phyloP scores from a whole-genome alignment of 2,888 invertebrate genomes.

The Temnothorax ravouxi region DNA sequence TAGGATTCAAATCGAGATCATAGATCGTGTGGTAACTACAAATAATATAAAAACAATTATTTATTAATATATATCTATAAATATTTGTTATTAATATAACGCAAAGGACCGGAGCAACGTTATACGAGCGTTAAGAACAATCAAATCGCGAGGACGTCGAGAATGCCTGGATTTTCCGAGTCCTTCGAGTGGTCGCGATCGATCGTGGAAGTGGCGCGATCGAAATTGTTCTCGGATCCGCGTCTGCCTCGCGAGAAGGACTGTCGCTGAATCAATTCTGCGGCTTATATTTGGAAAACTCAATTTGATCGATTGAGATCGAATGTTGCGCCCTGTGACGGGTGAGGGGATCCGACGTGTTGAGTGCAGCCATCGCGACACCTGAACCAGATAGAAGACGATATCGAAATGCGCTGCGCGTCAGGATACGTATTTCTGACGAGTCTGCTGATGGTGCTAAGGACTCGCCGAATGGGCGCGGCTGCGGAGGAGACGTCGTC shows the following conservation, averaged over 20 bases:
- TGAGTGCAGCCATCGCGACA: conserved; percentile 73
- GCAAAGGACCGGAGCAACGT: background rate
- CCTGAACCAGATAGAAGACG: conserved; percentile 69
- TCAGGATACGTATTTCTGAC: conserved; percentile 82
- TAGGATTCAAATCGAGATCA: background rate
- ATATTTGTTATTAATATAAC: background rate
- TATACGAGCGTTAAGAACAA: background rate
- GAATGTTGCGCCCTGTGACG: conserved; percentile 66
- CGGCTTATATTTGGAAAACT: background rate
- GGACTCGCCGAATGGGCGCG: conserved; percentile 67
- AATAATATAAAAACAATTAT: background rate
- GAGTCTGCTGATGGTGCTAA: conserved; percentile 79
- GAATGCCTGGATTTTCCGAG: conserved; percentile 56
- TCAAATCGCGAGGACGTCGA: conserved; percentile 22
- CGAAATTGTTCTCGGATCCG: conserved; percentile 26
- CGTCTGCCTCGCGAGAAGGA: conserved; percentile 30
- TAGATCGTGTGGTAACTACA: conserved; percentile 2
- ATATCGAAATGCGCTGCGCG: conserved; percentile 82
- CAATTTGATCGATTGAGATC: conserved; percentile 61
- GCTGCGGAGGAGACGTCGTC: conserved; percentile 77
- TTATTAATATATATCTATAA: conserved; percentile 1
- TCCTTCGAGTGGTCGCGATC: conserved; percentile 19
- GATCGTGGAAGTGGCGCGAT: conserved; percentile 30
- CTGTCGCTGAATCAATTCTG: conserved; percentile 35
- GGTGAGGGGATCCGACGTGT: conserved; percentile 56